Evolutionary conservation across 2,888 invertebrate genomes (phyloP), one percentile per base, ranked within the genome.

Genomic region (Athalia cordata): DNA sequence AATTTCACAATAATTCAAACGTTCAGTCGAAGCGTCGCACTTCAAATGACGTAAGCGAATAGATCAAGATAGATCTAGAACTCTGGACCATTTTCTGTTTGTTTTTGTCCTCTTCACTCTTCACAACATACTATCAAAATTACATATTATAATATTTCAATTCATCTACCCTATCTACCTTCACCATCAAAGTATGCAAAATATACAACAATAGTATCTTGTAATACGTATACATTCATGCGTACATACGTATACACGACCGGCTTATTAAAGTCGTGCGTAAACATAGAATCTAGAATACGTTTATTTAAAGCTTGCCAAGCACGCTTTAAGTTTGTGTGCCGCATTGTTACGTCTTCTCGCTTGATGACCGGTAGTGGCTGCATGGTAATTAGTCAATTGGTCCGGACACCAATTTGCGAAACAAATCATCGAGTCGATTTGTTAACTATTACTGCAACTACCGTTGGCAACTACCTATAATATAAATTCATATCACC

Each of bases 221-320:
- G 11, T 15, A 15, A 68, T 11, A 29, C 4, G 8, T 67, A 13
- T 68, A 29, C 29, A 29, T 2, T 29, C 29, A 29, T 29, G 29
- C 29, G 11, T 68, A 11, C 5, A 13, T 52, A 52, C 11, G 9
- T 61, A n/a, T 9, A 29, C 15, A 52, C n/a, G 47, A 57, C 59
- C 74, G 62, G 74, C 50, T 75, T 75, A 75, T 75, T 62, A 75
- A 75, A 43, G n/a, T n/a, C 68, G 15, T 49, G 74, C 8, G 74
- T 75, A 75, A 62, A 75, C 74, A 75, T 75, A 75, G 74, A 75
- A 75, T 75, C 43, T 75, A 75, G 74, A 75, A 61, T 75, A 75
- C n/a, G 74, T 75, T 61, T 75, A 75, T 75, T 75, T 75, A 75
- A 62, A 75, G 74, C 74, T n/a, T 15, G 50, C 70, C 50, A 75